Evolutionary conservation across 2,113 vertebrate species (phyloP), one percentile per base, ranked within the genome.

Genomic region (Mystacornis crossleyi): DNA sequence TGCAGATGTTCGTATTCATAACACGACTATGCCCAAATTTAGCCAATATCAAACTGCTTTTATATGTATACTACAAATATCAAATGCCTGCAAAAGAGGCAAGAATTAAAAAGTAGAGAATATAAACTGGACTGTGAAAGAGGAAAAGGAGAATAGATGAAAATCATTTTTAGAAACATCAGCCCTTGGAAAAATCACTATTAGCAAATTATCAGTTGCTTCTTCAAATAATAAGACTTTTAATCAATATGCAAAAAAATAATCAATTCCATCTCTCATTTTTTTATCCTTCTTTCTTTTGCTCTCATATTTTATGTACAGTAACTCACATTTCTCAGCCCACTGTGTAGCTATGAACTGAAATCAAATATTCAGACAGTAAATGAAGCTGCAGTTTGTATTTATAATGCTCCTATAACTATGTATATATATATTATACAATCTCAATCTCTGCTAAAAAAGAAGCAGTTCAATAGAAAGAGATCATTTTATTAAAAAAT

Each of bases 401-500:
- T 96, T 91, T 94, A 77, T 92, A 80, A 89, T 96, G 92, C 91
- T 86, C 84, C 86, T 95, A 58, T 97, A 90, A 94, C 94, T 95
- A 94, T 87, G 85, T 95, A 57, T 96, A 92, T 61, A 79, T 79
- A 89, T 91, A 85, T 79, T 85, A 94, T 89, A 93, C 75, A 65
- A 78, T 96, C 96, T 95, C 92, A 51, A 96, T 97, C 90, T 95
- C 94, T 85, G 70, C 95, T 96, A 92, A 94, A 96, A 96, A 84
- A 67, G 47, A 85, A 69, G 75, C 67, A 87, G 92, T 97, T 98
- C 98, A 98, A 98, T 99, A 99, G 98, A 99, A 99, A 98, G 98
- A 99, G 98, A 99, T 99, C 98, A 99, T 98, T 99, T 98, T 98
- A 98, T 98, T 98, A 98, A 98, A 98, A 98, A 98, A 90, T 89